Percentiles rank a stretch among this genome's conserved stretches.
These are phyloP conservation scores for Ibycter americanus DNA, from an alignment of 2,797 vertebrate genomes.

Conservation along the genomic window DNA sequence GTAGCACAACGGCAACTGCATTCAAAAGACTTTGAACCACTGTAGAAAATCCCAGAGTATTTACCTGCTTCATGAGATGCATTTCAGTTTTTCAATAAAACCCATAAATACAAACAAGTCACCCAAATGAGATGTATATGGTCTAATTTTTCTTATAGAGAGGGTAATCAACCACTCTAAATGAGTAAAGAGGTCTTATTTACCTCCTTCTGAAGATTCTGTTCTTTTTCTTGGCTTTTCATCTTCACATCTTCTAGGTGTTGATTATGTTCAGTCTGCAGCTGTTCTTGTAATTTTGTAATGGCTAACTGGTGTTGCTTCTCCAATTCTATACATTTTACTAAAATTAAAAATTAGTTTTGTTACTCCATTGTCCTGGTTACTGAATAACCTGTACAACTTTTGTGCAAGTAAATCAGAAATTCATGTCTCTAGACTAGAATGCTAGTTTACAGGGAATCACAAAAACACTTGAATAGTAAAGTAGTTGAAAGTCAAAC, in stretches of 20 bases:
- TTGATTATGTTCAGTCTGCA: conserved; percentile 71
- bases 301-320: conserved; percentile 74
- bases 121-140: rapidly evolving
- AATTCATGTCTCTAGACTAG: background rate
- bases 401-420: background rate
- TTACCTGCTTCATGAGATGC: background rate
- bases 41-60: background rate
- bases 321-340: conserved; percentile 67
- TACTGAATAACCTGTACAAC: background rate
- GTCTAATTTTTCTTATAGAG: background rate
- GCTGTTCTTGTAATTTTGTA: conserved; percentile 61
- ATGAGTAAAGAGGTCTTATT: background rate
- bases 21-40: background rate
- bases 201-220: conserved; percentile 81
- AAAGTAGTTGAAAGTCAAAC: background rate
- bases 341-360: conserved; percentile 7
- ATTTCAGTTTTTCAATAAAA: background rate
- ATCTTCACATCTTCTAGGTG: conserved; percentile 73
- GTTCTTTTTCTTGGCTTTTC: conserved; percentile 69
- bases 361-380: background rate
- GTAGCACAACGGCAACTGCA: background rate
- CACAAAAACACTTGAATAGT: background rate
- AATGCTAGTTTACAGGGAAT: background rate
- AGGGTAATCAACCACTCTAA: background rate
- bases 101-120: background rate